These are phyloP conservation scores for Drosophila kepulauana DNA, from an alignment of 1,140 invertebrate genomes.

Conservation along the genomic window DNA sequence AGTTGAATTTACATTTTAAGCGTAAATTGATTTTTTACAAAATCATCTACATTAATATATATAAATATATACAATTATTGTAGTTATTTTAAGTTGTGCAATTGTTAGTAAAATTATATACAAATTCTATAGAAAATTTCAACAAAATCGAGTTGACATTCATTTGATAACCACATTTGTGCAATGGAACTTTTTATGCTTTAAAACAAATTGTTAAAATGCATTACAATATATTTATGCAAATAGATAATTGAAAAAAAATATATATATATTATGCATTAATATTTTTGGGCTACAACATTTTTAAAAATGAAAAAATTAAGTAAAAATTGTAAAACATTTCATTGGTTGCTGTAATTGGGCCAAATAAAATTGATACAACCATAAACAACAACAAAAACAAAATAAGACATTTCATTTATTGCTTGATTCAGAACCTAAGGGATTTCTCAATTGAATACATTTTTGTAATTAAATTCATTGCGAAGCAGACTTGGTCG, in stretches of 20 bases:
- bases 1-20: conserved; percentile 68
- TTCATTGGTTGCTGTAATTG: conserved; percentile 73
- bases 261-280: conserved; percentile 42
- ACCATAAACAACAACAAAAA: conserved; percentile 59
- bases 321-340: conserved; percentile 74
- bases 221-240: conserved; percentile 45
- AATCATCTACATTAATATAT: conserved; percentile 35
- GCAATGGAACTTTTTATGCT: conserved; percentile 55
- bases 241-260: conserved; percentile 35
- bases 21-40: conserved; percentile 58
- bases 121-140: conserved; percentile 61
- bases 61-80: conserved; percentile 44
- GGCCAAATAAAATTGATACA: conserved; percentile 74
- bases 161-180: conserved; percentile 53
- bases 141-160: conserved; percentile 32
- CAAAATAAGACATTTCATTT: background rate
- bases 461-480: too few relatives aligned
- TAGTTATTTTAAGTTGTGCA: conserved; percentile 71
- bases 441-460: too few relatives aligned
- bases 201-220: conserved; percentile 43
- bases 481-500: too few relatives aligned
- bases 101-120: conserved; percentile 75
- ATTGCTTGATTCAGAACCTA: too few relatives aligned
- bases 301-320: conserved; percentile 61
- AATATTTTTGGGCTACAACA: conserved; percentile 72